Conservation (phyloP, 2,888 invertebrate species). For the Teleogryllus oceanicus region DNA sequence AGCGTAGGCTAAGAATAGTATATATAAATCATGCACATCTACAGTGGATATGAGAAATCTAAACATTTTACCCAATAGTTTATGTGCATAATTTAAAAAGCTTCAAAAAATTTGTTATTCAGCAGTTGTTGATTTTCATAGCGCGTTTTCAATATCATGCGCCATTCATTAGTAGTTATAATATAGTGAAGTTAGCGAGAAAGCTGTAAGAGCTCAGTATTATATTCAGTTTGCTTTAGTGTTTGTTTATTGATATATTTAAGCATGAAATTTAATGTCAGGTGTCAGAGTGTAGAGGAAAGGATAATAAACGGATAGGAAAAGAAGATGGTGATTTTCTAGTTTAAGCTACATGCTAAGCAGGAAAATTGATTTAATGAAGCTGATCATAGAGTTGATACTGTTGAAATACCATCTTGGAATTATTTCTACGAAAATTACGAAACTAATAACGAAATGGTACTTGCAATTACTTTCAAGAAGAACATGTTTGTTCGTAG, state of each 20-base stretch:
- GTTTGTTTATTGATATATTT: background rate
- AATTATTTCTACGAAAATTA: no score
- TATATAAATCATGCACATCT: background rate
- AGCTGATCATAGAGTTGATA: no score
- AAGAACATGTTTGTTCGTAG: no score
- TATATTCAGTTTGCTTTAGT: background rate
- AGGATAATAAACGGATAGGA: background rate
- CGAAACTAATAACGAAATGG: no score
- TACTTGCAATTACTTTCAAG: no score
- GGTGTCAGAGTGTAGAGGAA: background rate
- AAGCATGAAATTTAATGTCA: background rate
- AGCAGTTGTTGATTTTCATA: background rate
- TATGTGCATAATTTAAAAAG: constrained; percentile 9
- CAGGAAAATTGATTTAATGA: background rate
- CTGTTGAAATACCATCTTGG: no score
- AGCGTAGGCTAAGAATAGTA: constrained; percentile 3
- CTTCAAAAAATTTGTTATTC: background rate
- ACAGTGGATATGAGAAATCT: background rate
- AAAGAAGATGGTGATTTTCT: background rate
- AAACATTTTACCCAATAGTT: background rate
- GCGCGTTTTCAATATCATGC: background rate
- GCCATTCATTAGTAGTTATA: background rate
- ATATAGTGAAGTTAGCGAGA: background rate
- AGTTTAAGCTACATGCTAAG: background rate
- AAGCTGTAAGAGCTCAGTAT: background rate